phyloP scores from a whole-genome alignment of 2,888 invertebrate genomes.

The Deilephila porcellus region DNA sequence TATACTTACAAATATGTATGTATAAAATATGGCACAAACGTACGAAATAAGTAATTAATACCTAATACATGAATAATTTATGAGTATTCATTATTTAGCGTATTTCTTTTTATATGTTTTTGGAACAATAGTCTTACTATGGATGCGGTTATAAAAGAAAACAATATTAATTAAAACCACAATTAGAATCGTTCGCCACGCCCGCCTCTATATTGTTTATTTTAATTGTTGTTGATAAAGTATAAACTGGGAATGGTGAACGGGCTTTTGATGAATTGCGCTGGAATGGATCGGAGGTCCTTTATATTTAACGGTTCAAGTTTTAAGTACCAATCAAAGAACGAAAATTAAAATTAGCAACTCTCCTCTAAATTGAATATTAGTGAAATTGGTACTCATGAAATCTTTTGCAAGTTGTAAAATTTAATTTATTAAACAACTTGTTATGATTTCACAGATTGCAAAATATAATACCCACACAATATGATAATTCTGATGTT shows the following conservation, averaged over 20 bases:
- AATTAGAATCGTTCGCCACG: not conserved
- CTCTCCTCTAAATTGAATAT: not conserved
- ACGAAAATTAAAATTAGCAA: slow-evolving; percentile 2
- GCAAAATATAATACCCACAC: too few relatives aligned
- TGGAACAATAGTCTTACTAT: not conserved
- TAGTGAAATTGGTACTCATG: not conserved
- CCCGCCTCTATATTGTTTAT: slow-evolving; percentile 2
- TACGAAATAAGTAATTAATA: too few relatives aligned
- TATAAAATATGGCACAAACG: too few relatives aligned
- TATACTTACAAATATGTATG: too few relatives aligned
- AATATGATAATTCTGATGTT: not conserved
- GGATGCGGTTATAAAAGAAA: not conserved
- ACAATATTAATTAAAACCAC: not conserved
- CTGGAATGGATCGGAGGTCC: not conserved
- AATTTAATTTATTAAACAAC: not conserved
- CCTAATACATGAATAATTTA: too few relatives aligned
- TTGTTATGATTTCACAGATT: not conserved
- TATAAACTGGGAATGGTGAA: not conserved
- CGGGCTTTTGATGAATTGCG: slow-evolving; percentile 6
- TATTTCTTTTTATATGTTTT: not conserved
- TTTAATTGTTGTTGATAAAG: slow-evolving; percentile 8
- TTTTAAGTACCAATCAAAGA: not conserved
- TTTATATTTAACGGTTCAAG: slow-evolving; percentile 1
- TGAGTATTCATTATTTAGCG: too few relatives aligned
- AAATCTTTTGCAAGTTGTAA: not conserved